Percentiles rank a stretch among this genome's conserved stretches.
Evolutionary conservation across 2,797 vertebrate genomes (phyloP).

Genomic region (Platalea minor): DNA sequence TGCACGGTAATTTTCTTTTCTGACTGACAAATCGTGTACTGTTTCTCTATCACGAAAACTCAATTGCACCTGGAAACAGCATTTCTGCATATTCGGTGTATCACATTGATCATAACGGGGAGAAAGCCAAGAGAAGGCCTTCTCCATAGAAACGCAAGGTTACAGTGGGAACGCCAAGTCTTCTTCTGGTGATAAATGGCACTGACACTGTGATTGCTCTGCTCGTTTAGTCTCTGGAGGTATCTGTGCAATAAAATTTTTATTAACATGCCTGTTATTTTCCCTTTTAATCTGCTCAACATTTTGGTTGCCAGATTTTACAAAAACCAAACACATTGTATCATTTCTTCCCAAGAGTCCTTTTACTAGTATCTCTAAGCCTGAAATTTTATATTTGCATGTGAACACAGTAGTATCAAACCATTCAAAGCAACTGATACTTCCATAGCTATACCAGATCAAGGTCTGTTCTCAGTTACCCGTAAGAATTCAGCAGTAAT

Average conservation of each 20-base stretch:
- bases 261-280: background rate
- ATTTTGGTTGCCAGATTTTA: background rate
- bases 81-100: background rate
- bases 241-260: background rate
- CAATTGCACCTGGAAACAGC: background rate
- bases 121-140: background rate
- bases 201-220: slow-evolving; percentile 1
- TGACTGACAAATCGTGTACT: background rate
- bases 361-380: background rate
- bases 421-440: background rate
- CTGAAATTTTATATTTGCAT: background rate
- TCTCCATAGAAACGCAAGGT: background rate
- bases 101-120: background rate
- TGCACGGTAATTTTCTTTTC: background rate
- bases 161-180: background rate
- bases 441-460: background rate
- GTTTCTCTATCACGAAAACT: background rate
- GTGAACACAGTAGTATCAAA: background rate
- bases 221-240: background rate
- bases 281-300: slow-evolving; percentile 24
- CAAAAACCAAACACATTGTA: background rate
- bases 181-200: background rate
- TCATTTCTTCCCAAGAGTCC: background rate
- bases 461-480: background rate
- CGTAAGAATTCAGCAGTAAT: background rate